A percentile compares a stretch with the other conserved stretches of the same genome.
phyloP scores from a whole-genome alignment of 1,140 invertebrate genomes.

The Vollenhovia emeryi region DNA sequence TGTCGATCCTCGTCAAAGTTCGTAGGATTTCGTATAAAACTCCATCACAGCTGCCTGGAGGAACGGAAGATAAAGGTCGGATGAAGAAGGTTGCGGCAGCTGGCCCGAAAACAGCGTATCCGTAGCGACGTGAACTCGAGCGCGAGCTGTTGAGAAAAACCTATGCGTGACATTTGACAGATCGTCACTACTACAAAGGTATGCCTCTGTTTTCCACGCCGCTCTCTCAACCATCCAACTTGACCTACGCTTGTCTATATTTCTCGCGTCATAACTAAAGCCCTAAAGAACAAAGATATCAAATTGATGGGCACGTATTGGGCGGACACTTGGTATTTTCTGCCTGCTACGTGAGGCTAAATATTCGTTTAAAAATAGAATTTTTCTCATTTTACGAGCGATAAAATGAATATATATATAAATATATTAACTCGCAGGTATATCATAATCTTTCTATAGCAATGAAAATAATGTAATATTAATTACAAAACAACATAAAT shows the following conservation, averaged over 20 bases:
- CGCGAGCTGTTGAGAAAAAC: constrained; percentile 76
- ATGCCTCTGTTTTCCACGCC: constrained; percentile 64
- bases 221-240: neutral
- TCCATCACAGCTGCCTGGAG: constrained; percentile 65
- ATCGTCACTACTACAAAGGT: constrained; percentile 71
- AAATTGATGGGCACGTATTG: constrained; percentile 76
- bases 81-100: constrained; percentile 75
- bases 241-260: constrained; percentile 5
- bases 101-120: constrained; percentile 60
- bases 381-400: neutral
- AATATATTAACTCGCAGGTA: neutral
- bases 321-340: neutral
- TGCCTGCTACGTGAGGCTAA: neutral
- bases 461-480: neutral
- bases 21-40: constrained; percentile 76
- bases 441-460: neutral
- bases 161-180: constrained; percentile 82
- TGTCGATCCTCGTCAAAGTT: constrained; percentile 77
- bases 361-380: neutral
- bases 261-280: neutral
- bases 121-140: constrained; percentile 31
- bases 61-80: constrained; percentile 71
- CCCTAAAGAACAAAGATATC: constrained; percentile 82
- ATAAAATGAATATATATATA: constrained; percentile 5
- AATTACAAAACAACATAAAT: neutral